phyloP scores from a whole-genome alignment of 1,140 invertebrate genomes.

The Panulirus ornatus region DNA sequence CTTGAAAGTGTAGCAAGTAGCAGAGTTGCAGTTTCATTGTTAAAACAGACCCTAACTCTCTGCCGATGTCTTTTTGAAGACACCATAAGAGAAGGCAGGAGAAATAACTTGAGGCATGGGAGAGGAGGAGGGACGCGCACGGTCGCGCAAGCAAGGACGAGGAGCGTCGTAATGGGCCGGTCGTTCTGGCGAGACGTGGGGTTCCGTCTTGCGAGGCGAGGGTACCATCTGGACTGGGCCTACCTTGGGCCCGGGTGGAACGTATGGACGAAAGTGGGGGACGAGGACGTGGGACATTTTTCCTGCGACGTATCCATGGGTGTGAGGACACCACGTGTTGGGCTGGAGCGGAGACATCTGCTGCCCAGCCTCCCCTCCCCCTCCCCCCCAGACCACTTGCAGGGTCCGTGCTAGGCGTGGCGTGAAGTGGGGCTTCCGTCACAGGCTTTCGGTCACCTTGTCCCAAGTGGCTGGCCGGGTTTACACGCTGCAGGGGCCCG shows the following conservation, averaged over 20 bases:
- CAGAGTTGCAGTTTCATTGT: conserved; percentile 59
- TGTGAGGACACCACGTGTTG: conserved; percentile 44
- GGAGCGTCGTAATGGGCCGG: conserved; percentile 45
- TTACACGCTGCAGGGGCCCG: conserved; percentile 45
- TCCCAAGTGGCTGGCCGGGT: conserved; percentile 53
- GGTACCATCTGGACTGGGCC: conserved; percentile 29
- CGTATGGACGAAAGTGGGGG: conserved; percentile 39
- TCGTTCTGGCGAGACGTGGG: conserved; percentile 60
- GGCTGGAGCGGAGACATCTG: conserved; percentile 43
- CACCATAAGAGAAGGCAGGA: conserved; percentile 71
- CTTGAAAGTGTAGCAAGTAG: conserved; percentile 66
- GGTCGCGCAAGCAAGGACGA: conserved; percentile 57
- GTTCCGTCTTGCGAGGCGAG: conserved; percentile 46
- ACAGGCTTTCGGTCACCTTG: conserved; percentile 37
- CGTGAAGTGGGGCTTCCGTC: conserved; percentile 49
- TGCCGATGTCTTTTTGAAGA: conserved; percentile 72
- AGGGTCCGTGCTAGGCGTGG: conserved; percentile 63
- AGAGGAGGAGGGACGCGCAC: conserved; percentile 69
- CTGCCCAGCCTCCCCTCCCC: conserved; percentile 46
- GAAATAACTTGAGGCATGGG: conserved; percentile 69
- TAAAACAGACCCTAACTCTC: conserved; percentile 69
- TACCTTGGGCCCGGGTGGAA: conserved; percentile 40
- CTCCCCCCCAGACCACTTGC: conserved; percentile 48
- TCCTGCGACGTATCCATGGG: conserved; percentile 58
- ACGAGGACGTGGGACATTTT: conserved; percentile 66